Evolutionary conservation across 2,113 vertebrate species (phyloP).

Genomic region (Speoplatyrhinus poulsoni): DNA sequence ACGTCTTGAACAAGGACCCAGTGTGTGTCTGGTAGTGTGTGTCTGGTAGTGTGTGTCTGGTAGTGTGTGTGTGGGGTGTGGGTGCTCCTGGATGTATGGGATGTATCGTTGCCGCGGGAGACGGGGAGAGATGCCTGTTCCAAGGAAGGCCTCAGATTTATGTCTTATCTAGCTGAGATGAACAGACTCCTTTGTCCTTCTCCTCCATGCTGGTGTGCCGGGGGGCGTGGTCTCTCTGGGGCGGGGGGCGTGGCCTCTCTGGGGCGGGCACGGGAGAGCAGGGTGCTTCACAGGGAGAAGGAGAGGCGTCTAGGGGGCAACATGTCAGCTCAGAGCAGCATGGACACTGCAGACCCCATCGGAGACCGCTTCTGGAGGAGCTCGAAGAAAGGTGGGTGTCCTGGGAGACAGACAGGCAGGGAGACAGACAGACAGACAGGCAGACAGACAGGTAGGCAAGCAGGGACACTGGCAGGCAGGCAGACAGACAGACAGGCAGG

Average conservation of each 20-base stretch:
- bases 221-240: too few relatives aligned
- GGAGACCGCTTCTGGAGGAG: conserved; percentile 81
- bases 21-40: conserved; percentile 46
- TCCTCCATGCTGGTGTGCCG: conserved; percentile 8
- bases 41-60: conserved; percentile 45
- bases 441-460: too few relatives aligned
- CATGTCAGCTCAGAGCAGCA: conserved; percentile 42
- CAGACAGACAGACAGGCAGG: too few relatives aligned
- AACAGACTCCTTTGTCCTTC: conserved; percentile 77
- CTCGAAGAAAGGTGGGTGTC: conserved; percentile 75
- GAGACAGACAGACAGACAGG: not conserved
- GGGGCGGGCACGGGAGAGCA: conserved; percentile 27
- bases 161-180: conserved; percentile 70
- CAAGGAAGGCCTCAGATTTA: conserved; percentile 69
- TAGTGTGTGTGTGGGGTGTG: conserved; percentile 57
- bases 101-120: conserved; percentile 60
- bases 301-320: conserved; percentile 11
- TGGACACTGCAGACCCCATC: conserved; percentile 67
- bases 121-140: conserved; percentile 52
- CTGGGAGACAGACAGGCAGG: not conserved
- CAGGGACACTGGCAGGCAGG: too few relatives aligned
- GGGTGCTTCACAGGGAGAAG: not conserved
- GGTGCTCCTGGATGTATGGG: conserved; percentile 57
- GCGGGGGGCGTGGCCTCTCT: not conserved
- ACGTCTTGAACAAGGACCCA: conserved; percentile 59